A percentile compares a stretch with the other conserved stretches of the same genome.
These are phyloP conservation scores for Sycobia sp. DNA, from an alignment of 1,140 invertebrate genomes.

Conservation along the genomic window DNA sequence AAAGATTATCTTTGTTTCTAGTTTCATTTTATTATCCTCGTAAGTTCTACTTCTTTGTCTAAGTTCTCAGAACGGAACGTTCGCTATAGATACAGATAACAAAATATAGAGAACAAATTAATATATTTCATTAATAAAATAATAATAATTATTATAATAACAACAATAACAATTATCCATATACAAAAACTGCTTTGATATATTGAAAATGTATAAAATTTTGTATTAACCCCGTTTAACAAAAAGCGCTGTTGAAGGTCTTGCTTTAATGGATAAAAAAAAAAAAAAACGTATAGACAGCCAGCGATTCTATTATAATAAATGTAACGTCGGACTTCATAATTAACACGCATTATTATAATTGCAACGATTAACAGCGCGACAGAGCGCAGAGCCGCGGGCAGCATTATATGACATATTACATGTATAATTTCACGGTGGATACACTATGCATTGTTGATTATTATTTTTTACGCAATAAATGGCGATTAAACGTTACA, in stretches of 20 bases:
- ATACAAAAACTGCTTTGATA: slow-evolving; percentile 4
- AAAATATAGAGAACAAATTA: slow-evolving; percentile 32
- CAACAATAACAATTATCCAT: no score
- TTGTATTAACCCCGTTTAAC: slow-evolving; percentile 22
- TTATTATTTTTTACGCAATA: slow-evolving; percentile 35
- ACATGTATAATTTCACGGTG: slow-evolving; percentile 8
- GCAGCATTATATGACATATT: slow-evolving; percentile 6
- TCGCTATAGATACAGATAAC: background rate
- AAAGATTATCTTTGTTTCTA: no score
- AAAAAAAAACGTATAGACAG: no score
- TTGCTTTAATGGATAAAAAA: no score
- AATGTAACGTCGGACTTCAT: slow-evolving; percentile 5
- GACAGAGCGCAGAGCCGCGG: background rate
- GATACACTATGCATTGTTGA: slow-evolving; percentile 30
- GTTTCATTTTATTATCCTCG: no score
- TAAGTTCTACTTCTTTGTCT: no score
- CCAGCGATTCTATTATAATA: background rate
- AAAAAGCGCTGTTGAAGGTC: no score
- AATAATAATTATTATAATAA: background rate
- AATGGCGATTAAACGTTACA: slow-evolving; percentile 25
- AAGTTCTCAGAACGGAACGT: no score
- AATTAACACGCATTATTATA: slow-evolving; percentile 15
- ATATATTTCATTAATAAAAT: slow-evolving; percentile 25
- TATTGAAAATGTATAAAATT: slow-evolving; percentile 24
- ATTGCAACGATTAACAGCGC: slow-evolving; percentile 7